Percentiles rank a stretch among this genome's conserved stretches.
These are phyloP conservation scores for Ambastaia sidthimunki DNA, from an alignment of 2,797 vertebrate genomes.

Conservation along the genomic window DNA sequence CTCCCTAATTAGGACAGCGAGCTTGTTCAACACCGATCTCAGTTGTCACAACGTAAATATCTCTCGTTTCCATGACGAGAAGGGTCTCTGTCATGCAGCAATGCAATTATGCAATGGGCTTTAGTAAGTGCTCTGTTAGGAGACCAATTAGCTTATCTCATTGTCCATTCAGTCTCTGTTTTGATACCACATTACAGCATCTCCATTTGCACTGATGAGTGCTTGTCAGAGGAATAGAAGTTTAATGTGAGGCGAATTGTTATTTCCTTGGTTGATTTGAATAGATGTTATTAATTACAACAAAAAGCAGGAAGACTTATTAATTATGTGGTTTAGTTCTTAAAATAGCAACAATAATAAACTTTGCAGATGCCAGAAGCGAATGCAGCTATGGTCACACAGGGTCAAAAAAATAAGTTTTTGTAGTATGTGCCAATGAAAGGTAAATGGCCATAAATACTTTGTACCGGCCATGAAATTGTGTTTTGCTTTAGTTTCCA, in stretches of 20 bases:
- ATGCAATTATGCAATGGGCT: conserved; percentile 73
- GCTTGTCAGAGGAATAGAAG: conserved; percentile 55
- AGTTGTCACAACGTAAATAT: conserved; percentile 63
- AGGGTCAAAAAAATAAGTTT: neutral
- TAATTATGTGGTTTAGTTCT: conserved; percentile 68
- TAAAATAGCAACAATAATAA: conserved; percentile 59
- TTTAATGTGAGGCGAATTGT: conserved; percentile 56
- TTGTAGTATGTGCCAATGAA: neutral
- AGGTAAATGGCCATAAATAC: neutral
- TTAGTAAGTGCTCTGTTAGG: conserved; percentile 57
- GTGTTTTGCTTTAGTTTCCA: neutral
- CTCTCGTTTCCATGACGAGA: conserved; percentile 67
- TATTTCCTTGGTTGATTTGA: conserved; percentile 41
- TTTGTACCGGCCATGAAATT: neutral
- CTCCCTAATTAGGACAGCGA: conserved; percentile 59
- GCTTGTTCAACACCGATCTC: conserved; percentile 61
- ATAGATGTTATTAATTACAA: conserved; percentile 70
- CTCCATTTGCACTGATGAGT: conserved; percentile 49
- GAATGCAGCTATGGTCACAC: neutral
- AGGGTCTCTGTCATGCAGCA: conserved; percentile 52
- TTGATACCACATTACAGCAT: conserved; percentile 56
- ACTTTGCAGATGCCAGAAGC: conserved; percentile 36
- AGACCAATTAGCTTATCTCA: conserved; percentile 73
- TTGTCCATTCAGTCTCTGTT: conserved; percentile 65
- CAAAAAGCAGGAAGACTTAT: conserved; percentile 61